Base-by-base conservation (phyloP, 2,113 vertebrate genomes). In the Hiodon tergisus region DNA sequence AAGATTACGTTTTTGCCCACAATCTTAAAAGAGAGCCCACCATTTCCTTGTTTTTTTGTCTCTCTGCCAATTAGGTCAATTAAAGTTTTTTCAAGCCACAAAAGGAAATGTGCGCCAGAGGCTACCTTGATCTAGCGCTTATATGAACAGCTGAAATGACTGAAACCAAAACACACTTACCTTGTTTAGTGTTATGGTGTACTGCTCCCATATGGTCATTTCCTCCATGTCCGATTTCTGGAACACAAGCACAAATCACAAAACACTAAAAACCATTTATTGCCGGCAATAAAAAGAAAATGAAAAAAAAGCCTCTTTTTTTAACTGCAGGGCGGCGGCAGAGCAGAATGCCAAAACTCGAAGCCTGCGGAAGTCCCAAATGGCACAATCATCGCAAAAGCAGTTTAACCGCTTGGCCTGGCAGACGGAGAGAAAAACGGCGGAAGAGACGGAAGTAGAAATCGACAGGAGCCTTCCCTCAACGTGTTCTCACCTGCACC, bases 121-220 rank as follows among this genome's bases (percentile, higher is more conserved):
- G 3, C 50, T 2, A 9, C 3, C 46, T 50, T 2, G 16, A 69
- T 50, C 10, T 58, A 68, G 51, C 17, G 60, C 59, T 51, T 46
- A 31, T 51, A 59, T 16, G 48, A 48, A 10, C 46, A 60, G 31
- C 0, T 17, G 16, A 11, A 66, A 7, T 3, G 6, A 1, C 8
- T 54, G 13, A 55, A 14, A 50, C 5, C 46, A 13, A 66, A 6
- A 31, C 6, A 2, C 0, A 74, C 92, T 93, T 86, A 96, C 97
- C 89, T 93, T 94, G 86, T 61, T 87, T 13, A 99, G 83, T 0
- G 92, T 96, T 81, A 95, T 90, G 0, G 97, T 99, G 63, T 97
- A 92, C 85, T 98, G 96, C 82, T 99, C 97, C 97, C 97, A 99
- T 89, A 98, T 97, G 58, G 87, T 88, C 88, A 96, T 86, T 83